Base-by-base conservation (phyloP, 2,888 invertebrate species). In the Drosophila fungiperda region DNA sequence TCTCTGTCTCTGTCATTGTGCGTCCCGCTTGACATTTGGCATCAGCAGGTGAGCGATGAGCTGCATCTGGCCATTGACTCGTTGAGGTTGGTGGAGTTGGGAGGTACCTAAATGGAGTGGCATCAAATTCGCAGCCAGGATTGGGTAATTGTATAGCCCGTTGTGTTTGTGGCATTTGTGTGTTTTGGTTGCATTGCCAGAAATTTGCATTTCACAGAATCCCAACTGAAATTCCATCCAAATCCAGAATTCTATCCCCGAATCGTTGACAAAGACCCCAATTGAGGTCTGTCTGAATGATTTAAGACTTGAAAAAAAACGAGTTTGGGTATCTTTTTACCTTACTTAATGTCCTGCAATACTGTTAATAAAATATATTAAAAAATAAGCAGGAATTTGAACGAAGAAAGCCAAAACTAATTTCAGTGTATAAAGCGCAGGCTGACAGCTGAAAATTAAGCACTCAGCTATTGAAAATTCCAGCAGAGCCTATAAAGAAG, bases 51-150 rank as follows among this genome's bases (percentile, higher is more conserved):
- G 74, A 80, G 73, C 67, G 76, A 53, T 69, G 65, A 45, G 45
- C 23, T 45, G 45, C 58, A 76, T 45, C 83, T 88, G 85, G 89
- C 86, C 85, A 88, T 88, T 85, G 85, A 86, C 85, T 76, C 79
- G 80, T 23, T 53, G 12, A 7, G 38, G 38, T 15, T 58, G 62
- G n/a, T 29, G n/a, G 23, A n/a, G 29, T 29, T 29, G 29, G 6
- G 29, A 29, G 29, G 29, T 6, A 6, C 6, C 23, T 17, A 12
- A 11, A 20, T 17, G 32, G 49, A 26, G 49, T 38, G 45, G 45
- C 20, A 48, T 45, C 40, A 49, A 45, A 61, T 32, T 65, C 66
- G 79, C 55, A 72, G 79, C 77, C 74, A 79, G 52, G 83, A 77
- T 79, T 55, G 49, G 83, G 83, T 88, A 88, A 85, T 85, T 85